A percentile compares a stretch with the other conserved stretches of the same genome.
phyloP scores from a whole-genome alignment of 1,140 invertebrate species.

The Drosophila burlai region DNA sequence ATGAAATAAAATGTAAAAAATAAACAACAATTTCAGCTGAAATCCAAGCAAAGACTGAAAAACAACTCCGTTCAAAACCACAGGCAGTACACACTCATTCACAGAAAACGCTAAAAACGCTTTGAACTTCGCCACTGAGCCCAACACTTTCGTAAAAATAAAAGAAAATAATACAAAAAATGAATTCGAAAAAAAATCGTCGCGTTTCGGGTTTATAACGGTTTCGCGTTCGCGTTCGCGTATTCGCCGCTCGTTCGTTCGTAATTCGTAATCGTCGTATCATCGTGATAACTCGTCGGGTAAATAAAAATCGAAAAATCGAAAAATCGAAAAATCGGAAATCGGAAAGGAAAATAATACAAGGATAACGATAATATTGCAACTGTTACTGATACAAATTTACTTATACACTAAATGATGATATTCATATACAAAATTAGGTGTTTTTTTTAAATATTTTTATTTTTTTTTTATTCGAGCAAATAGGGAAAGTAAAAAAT shows the following conservation, averaged over 20 bases:
- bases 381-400: slow-evolving; percentile 79
- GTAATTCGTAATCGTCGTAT: slow-evolving; percentile 57
- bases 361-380: slow-evolving; percentile 63
- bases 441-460: slow-evolving; percentile 25
- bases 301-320: slow-evolving; percentile 41
- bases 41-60: slow-evolving; percentile 61
- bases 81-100: slow-evolving; percentile 36
- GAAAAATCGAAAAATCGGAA: slow-evolving; percentile 2
- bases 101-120: slow-evolving; percentile 16
- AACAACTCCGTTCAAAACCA: slow-evolving; percentile 59
- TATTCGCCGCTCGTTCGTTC: slow-evolving; percentile 83
- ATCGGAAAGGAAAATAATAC: slow-evolving; percentile 61
- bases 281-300: slow-evolving; percentile 67
- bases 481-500: slow-evolving; percentile 16
- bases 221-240: slow-evolving; percentile 85
- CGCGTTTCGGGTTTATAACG: slow-evolving; percentile 83
- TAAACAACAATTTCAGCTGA: slow-evolving; percentile 34
- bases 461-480: slow-evolving; percentile 12
- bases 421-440: slow-evolving; percentile 61
- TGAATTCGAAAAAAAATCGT: slow-evolving; percentile 42
- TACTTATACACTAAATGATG: slow-evolving; percentile 69
- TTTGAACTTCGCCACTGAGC: slow-evolving; percentile 46
- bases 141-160: slow-evolving; percentile 59
- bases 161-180: slow-evolving; percentile 20
- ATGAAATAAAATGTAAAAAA: slow-evolving; percentile 10